phyloP scores from a whole-genome alignment of 2,797 vertebrate genomes.

The Helostoma temminkii region DNA sequence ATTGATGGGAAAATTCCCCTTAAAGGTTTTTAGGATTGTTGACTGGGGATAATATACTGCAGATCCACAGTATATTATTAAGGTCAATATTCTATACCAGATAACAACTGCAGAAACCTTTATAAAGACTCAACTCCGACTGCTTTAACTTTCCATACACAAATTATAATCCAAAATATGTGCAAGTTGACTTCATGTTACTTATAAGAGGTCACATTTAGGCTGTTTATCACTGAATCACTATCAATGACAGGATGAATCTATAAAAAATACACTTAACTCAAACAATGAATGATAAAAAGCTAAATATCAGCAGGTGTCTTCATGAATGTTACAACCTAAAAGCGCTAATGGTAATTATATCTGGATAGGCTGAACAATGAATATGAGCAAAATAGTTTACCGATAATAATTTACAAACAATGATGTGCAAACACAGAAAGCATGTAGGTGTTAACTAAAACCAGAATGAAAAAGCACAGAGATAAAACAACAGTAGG shows the following conservation, averaged over 20 bases:
- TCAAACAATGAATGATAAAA: slow-evolving; percentile 27
- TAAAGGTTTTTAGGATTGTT: slow-evolving; percentile 26
- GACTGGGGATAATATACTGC: slow-evolving; percentile 33
- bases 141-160: slow-evolving; percentile 20
- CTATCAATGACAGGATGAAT: slow-evolving; percentile 8
- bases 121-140: slow-evolving; percentile 13
- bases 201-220: slow-evolving; percentile 8
- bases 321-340: slow-evolving; percentile 28
- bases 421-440: slow-evolving; percentile 61
- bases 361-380: slow-evolving; percentile 17
- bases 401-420: slow-evolving; percentile 62
- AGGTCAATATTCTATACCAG: slow-evolving; percentile 40
- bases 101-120: slow-evolving; percentile 23
- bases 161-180: slow-evolving; percentile 17
- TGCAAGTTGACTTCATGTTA: slow-evolving; percentile 3
- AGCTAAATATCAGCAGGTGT: slow-evolving; percentile 7
- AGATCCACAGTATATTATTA: slow-evolving; percentile 46
- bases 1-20: slow-evolving; percentile 23
- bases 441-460: slow-evolving; percentile 53
- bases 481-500: slow-evolving; percentile 53
- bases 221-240: slow-evolving; percentile 22
- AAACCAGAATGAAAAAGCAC: slow-evolving; percentile 64
- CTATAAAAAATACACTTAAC: slow-evolving; percentile 8
- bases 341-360: slow-evolving; percentile 12
- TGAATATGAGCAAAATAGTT: slow-evolving; percentile 36